Base-by-base conservation (phyloP, 37 sponge, comb jelly and placozoan species). In the Tethya wilhelma region DNA sequence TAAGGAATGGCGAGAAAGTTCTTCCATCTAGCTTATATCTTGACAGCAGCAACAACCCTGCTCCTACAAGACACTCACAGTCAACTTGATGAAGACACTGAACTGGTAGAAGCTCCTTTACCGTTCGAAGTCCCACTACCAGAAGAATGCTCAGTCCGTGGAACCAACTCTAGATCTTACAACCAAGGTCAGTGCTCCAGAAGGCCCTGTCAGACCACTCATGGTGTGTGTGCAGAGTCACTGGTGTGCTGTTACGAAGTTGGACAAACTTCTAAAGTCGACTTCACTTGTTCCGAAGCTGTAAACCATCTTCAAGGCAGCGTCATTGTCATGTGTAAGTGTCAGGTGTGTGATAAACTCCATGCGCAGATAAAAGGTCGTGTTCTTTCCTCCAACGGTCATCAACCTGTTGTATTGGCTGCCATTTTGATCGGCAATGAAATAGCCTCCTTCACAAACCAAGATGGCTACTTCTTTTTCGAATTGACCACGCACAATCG, bases 141-240 rank as follows among this genome's bases (percentile, higher is more conserved):
- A 8, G 25, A 53, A 45, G 80, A 79, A 20, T 79, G 80, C 42
- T 29, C 46, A 5, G 55, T 78, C 1, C 14, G 43, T 17, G 70
- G 69, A 33, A 69, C 69, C 7, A 38, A 1, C 9, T 9, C 69
- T n/a, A 56, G 59, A 26, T 42, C 39, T 11, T 79, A 79, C 59
- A 79, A 79, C 49, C 80, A 79, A 41, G 80, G 80, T 0, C 80
- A 65, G 41, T 79, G 80, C 59, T 79, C 80, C 7, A 49, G 80
- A 56, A 36, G 22, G 57, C 40, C 56, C 4, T 79, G 80, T 29
- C 44, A n/a, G 30, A 79, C 80, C 4, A 14, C 11, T 0, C 11
- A 26, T 12, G 80, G 80, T 22, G 29, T 11, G 22, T 79, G 80
- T 33, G 20, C 59, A 0, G 37, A 46, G 11, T 68, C 70, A 23